Base-by-base conservation (phyloP, 2,797 vertebrate species). In the Acanthornis magna region DNA sequence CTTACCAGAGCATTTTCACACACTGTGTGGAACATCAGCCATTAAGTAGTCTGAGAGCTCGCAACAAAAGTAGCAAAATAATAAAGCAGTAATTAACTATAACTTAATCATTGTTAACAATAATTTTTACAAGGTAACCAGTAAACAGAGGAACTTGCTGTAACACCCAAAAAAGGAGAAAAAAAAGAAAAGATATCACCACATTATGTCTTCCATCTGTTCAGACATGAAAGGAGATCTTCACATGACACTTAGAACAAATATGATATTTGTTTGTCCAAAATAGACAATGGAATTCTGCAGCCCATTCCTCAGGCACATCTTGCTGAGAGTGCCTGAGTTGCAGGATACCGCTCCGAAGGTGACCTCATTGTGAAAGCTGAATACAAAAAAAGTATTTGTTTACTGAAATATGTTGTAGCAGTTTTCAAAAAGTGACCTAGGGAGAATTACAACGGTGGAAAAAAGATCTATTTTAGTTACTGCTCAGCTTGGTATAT, bases 331-430 rank as follows among this genome's bases (percentile, higher is more conserved):
- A 86, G 30, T 54, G 80, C 83, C 83, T 79, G 50, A 94, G 67
- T 88, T 88, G 74, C 80, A 95, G 91, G 83, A 88, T 82, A 74
- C 20, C 2, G 2, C 53, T 65, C 55, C 0, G 1, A 96, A 92
- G 73, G 60, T 94, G 88, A 94, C 74, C 85, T 93, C 80, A 79
- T 50, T 88, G 83, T 85, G 88, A 96, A 96, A 85, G n/a, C 25
- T 85, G 83, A 85, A 89, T 85, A 55, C 53, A 93, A 22, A 88
- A 67, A 92, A 94, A 90, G 20, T 72, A 86, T 93, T 93, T 96
- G 58, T 87, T 96, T 95, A 91, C 85, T 92, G 79, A 92, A 95
- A 94, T 57, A 66, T 47, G 47, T 78, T 89, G 51, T 23, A 88
- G 40, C 47, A 87, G 61, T 89, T 96, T 95, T 89, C 66, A 80